These are phyloP conservation scores for Rhabdophis nuchalis DNA, from an alignment of 2,797 vertebrate species.

Conservation along the genomic window DNA sequence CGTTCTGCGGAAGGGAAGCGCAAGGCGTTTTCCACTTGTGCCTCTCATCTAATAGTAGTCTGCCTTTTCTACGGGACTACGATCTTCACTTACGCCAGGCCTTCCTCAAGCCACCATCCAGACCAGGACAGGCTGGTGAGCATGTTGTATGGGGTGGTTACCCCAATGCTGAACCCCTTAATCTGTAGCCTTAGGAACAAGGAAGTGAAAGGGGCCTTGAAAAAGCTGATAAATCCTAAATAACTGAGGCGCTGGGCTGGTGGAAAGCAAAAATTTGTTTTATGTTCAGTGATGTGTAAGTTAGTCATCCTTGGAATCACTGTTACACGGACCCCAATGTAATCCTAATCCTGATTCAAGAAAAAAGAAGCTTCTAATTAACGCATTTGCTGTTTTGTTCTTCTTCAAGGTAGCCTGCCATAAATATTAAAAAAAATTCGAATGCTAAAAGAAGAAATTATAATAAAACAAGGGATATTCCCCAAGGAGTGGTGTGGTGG, in stretches of 20 bases:
- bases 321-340: neutral
- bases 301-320: neutral
- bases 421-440: neutral
- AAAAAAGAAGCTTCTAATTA: neutral
- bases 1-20: neutral
- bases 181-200: conserved; percentile 34
- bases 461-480: neutral
- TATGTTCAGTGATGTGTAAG: neutral
- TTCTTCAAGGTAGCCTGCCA: neutral
- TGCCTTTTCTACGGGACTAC: conserved; percentile 27
- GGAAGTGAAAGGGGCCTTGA: conserved; percentile 11
- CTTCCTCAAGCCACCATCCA: conserved; percentile 3
- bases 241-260: neutral
- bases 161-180: conserved; percentile 32
- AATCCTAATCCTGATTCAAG: neutral
- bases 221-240: neutral
- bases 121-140: conserved; percentile 19
- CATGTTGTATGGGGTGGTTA: conserved; percentile 27
- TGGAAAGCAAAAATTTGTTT: neutral
- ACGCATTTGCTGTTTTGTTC: neutral
- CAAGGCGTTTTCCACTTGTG: conserved; percentile 34
- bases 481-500: too few species aligned
- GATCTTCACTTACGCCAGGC: conserved; percentile 21
- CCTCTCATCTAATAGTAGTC: conserved; percentile 31
- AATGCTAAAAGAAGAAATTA: neutral